Evolutionary conservation across 2,797 vertebrate genomes (phyloP).

Genomic region (Labroides dimidiatus): DNA sequence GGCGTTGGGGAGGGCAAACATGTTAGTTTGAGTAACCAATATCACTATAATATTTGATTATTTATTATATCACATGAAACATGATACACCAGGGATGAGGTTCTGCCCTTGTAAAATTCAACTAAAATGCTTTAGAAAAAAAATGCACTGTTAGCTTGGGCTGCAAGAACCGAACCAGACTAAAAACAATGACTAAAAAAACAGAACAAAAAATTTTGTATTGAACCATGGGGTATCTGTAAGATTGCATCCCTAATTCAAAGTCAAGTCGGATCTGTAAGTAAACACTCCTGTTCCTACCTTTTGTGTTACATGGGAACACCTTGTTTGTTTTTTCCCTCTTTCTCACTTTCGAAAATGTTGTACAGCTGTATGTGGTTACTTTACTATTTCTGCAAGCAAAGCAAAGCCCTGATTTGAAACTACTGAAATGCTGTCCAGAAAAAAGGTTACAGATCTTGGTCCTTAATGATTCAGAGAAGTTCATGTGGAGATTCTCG

Average conservation of each 20-base stretch:
- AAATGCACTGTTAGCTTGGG: too few species aligned
- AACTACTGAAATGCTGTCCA: conserved; percentile 23
- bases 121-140: too few species aligned
- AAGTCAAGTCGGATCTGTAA: not conserved
- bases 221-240: too few species aligned
- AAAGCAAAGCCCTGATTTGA: conserved; percentile 17
- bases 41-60: too few species aligned
- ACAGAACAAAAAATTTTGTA: too few species aligned
- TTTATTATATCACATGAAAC: too few species aligned
- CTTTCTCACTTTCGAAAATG: conserved; percentile 34
- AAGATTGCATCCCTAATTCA: not conserved
- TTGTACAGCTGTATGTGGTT: conserved; percentile 34
- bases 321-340: conserved; percentile 1
- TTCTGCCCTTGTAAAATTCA: too few species aligned
- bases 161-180: too few species aligned
- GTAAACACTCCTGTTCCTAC: not conserved
- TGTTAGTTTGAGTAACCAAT: too few species aligned
- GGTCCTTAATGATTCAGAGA: conserved; percentile 16
- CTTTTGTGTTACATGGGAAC: conserved; percentile 4
- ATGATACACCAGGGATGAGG: too few species aligned
- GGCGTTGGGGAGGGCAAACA: too few species aligned
- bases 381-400: conserved; percentile 41
- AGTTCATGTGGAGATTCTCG: conserved; percentile 2
- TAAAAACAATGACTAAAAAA: too few species aligned
- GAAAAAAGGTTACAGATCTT: conserved; percentile 15